Base-by-base conservation (phyloP, 2,797 vertebrate genomes). In the Myotis pilosus region DNA sequence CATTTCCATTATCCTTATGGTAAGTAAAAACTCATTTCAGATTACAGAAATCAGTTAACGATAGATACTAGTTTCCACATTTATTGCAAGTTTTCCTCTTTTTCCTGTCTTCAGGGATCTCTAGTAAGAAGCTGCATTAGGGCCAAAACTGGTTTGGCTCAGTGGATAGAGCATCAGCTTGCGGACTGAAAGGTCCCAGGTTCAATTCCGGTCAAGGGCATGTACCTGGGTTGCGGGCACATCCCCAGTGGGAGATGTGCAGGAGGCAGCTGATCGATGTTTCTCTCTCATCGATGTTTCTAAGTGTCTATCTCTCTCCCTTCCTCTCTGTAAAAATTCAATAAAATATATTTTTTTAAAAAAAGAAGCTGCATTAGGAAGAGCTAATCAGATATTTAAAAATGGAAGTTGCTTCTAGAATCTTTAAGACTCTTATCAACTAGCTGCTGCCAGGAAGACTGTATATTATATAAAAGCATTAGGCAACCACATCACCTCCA, bases 11-110 rank as follows among this genome's bases (percentile, higher is more conserved):
- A 93, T 33, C 19, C 33, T 83, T 62, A 66, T 47, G 6, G 64
- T 55, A 92, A 94, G 41, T 2, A 92, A 36, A 92, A 86, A 89
- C 28, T 89, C 20, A 94, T n/a, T 82, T 91, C 49, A 79, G 80
- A 81, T 91, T 91, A 92, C 2, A 78, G 25, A 88, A 80, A 57
- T 19, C 62, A 4, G 6, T 64, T 94, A 87, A 79, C 62, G 87
- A 71, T 10, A 78, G 83, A 60, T 28, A 89, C 17, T 53, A 68
- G 49, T 75, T 93, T 36, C 51, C 38, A 75, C 4, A 75, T 68
- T 88, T 76, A 87, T 38, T 75, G 0, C 17, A 80, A 66, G 53
- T 72, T 91, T 91, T 86, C 75, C 92, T 62, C 72, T 51, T 51
- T 89, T 72, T 86, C 72, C 49, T 25, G 25, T 87, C 64, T 89